These are phyloP conservation scores for Dinocampus coccinellae DNA, from an alignment of 2,888 invertebrate genomes.

Conservation along the genomic window DNA sequence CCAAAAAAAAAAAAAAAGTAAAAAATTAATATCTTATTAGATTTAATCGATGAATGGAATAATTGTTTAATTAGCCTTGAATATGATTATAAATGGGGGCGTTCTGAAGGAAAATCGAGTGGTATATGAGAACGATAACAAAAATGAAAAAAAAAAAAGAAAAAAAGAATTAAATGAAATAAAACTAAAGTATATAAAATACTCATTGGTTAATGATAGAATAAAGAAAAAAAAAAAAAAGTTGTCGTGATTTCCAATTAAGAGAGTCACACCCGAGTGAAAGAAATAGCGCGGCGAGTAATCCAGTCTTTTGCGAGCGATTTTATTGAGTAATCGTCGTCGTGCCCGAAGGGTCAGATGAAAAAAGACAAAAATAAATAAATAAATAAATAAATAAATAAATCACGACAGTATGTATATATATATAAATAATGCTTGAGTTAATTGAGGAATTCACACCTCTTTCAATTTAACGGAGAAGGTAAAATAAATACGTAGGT, in stretches of 20 bases:
- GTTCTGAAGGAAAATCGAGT: too few relatives aligned
- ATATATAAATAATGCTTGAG: too few relatives aligned
- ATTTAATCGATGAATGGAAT: constrained; percentile 21
- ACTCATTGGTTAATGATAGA: neutral
- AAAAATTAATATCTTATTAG: too few relatives aligned
- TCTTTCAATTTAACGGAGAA: constrained; percentile 3
- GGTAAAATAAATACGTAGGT: neutral
- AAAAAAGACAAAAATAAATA: constrained; percentile 4
- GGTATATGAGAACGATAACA: too few relatives aligned
- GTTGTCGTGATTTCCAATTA: constrained; percentile 35
- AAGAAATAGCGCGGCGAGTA: constrained; percentile 19
- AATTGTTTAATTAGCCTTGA: constrained; percentile 38
- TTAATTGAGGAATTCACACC: constrained; percentile 40
- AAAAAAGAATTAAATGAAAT: constrained; percentile 23
- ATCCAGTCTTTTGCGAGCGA: constrained; percentile 23
- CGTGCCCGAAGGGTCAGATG: constrained; percentile 17
- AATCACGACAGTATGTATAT: neutral
- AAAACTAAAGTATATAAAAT: constrained; percentile 34
- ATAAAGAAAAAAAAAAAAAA: constrained; percentile 13
- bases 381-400: neutral
- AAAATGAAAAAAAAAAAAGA: too few relatives aligned
- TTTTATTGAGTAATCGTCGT: constrained; percentile 33
- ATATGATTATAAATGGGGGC: constrained; percentile 37
- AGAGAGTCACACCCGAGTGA: constrained; percentile 39
- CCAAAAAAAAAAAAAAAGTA: too few relatives aligned